Base-by-base conservation (phyloP, 2,113 vertebrate genomes). In the Coptodon bakossiorum region DNA sequence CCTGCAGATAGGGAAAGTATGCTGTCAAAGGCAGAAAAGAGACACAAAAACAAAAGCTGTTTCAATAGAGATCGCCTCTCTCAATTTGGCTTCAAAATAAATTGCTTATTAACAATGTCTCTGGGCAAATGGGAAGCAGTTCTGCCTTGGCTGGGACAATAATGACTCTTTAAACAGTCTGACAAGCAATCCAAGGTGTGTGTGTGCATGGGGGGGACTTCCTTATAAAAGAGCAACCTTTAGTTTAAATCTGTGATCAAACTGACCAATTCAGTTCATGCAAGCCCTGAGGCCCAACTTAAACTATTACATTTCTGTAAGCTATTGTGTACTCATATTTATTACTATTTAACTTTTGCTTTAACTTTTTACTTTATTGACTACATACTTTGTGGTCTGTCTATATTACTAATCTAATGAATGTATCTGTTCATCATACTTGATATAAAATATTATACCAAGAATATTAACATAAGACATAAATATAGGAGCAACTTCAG, bases 11-110 rank as follows among this genome's bases (percentile, higher is more conserved):
- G 89, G 81, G 78, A 94, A 85, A 93, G 91, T 85, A 85, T 76
- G 83, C 93, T 90, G 92, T 94, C 89, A 94, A 86, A 94, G 84
- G 61, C 68, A 92, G 90, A 86, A 92, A 87, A 93, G 83, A 91
- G 80, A 85, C 80, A 93, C 86, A 87, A 93, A 95, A 94, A 95
- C 91, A 95, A 93, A 94, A 91, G 83, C 90, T 38, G 85, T 84
- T 94, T 88, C 86, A 89, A 89, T 76, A 38, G 66, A 83, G 89
- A 93, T 88, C 61, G 31, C 85, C 89, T 92, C 85, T 87, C 93
- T 95, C 91, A 87, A 94, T 95, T 95, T 92, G 86, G 90, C 88
- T 85, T 86, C 81, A 88, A 90, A 91, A 92, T 92, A 93, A 95
- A 95, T 92, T 84, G 90, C 89, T 92, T 94, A 93, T 93, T 91